Evolutionary conservation across 92 coral and sea anemone species (phyloP).

Genomic region (Montipora capitata): DNA sequence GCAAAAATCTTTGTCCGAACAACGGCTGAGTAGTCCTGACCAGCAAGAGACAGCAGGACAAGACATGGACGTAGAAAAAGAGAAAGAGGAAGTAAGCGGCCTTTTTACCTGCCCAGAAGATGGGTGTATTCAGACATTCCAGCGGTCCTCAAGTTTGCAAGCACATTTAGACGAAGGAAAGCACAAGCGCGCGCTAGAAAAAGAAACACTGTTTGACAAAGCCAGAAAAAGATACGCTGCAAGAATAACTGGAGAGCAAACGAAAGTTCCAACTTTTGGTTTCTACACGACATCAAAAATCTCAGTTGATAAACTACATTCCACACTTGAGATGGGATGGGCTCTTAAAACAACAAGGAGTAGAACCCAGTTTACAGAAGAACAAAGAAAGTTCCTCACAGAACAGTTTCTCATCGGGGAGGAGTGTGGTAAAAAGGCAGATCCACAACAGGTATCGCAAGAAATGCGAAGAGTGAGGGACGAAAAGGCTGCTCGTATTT

Average conservation of each 20-base stretch:
- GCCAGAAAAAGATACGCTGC: slow-evolving; percentile 51
- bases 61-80: too few relatives aligned
- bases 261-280: slow-evolving; percentile 44
- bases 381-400: too few relatives aligned
- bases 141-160: slow-evolving; percentile 27
- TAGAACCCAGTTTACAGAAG: slow-evolving; percentile 11
- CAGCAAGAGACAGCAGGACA: too few relatives aligned
- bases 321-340: slow-evolving; percentile 54
- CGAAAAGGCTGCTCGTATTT: slow-evolving; percentile 25
- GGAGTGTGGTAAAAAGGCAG: slow-evolving; percentile 31
- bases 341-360: slow-evolving; percentile 38
- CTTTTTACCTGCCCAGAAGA: slow-evolving; percentile 49
- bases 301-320: background rate
- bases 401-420: slow-evolving; percentile 31
- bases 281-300: slow-evolving; percentile 4
- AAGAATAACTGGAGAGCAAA: slow-evolving; percentile 35
- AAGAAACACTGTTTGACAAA: slow-evolving; percentile 53
- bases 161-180: slow-evolving; percentile 43
- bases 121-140: slow-evolving; percentile 30
- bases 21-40: too few relatives aligned
- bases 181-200: slow-evolving; percentile 34
- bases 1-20: too few relatives aligned
- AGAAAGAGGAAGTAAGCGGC: slow-evolving; percentile 3
- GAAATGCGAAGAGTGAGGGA: slow-evolving; percentile 44
- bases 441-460: slow-evolving; percentile 36